Conservation (phyloP, 2,797 vertebrate genomes). For the Notoglanidium macrostoma region DNA sequence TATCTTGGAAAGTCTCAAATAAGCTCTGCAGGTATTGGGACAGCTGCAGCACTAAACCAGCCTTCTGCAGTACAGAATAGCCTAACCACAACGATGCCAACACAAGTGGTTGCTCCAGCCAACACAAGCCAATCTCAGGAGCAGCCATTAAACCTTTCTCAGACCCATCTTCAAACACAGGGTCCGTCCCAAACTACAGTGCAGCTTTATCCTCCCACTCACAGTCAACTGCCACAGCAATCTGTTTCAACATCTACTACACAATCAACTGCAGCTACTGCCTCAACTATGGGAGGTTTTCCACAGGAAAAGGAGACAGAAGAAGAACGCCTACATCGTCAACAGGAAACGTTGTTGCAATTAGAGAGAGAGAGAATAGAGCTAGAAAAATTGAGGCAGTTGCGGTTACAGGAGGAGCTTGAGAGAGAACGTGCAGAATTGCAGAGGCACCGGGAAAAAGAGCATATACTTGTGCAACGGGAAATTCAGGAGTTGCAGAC, state of each 20-base stretch:
- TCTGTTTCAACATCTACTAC: conserved; percentile 45
- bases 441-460: conserved; percentile 92
- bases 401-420: conserved; percentile 93
- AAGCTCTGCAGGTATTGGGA: conserved; percentile 61
- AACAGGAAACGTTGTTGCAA: conserved; percentile 93
- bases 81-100: conserved; percentile 50
- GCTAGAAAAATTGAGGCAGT: conserved; percentile 91
- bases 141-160: conserved; percentile 78
- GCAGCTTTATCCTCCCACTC: conserved; percentile 56
- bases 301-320: conserved; percentile 84
- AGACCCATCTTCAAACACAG: conserved; percentile 71
- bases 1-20: conserved; percentile 87
- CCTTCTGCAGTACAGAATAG: conserved; percentile 39
- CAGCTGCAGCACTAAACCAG: conserved; percentile 37
- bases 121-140: conserved; percentile 63
- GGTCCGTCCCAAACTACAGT: conserved; percentile 47
- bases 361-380: conserved; percentile 94
- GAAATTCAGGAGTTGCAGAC: conserved; percentile 96
- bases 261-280: not conserved
- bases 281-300: conserved; percentile 17
- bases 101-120: conserved; percentile 58
- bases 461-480: conserved; percentile 93
- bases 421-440: conserved; percentile 91
- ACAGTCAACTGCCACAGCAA: conserved; percentile 60
- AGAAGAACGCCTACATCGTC: conserved; percentile 89